phyloP scores from a whole-genome alignment of 1,140 invertebrate genomes.

The Aphelenchoides avenae region DNA sequence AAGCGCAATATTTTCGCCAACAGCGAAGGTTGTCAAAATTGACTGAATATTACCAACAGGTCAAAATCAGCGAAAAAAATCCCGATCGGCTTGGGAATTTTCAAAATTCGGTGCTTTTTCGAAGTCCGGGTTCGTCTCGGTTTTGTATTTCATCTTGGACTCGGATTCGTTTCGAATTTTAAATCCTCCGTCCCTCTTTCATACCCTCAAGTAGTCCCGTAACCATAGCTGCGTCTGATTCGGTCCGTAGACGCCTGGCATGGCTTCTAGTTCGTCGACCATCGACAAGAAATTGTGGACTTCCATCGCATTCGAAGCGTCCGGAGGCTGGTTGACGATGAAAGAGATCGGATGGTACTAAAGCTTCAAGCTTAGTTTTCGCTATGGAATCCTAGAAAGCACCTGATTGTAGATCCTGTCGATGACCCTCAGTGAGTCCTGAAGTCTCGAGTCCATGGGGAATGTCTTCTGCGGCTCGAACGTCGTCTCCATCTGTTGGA shows the following conservation, averaged over 20 bases:
- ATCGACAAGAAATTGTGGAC: slow-evolving; percentile 27
- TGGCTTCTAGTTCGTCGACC: slow-evolving; percentile 31
- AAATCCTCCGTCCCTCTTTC: too few relatives aligned
- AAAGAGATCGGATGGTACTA: slow-evolving; percentile 50
- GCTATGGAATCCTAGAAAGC: neutral
- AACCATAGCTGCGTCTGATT: slow-evolving; percentile 27
- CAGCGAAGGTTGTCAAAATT: too few relatives aligned
- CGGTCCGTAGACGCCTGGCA: slow-evolving; percentile 9
- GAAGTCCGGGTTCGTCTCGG: slow-evolving; percentile 1
- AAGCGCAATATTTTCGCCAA: too few relatives aligned
- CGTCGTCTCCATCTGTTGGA: slow-evolving; percentile 36
- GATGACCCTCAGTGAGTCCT: slow-evolving; percentile 26
- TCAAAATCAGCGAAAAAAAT: neutral
- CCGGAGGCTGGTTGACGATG: slow-evolving; percentile 39
- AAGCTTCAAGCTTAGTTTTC: neutral
- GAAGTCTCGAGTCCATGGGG: slow-evolving; percentile 32
- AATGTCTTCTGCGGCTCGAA: slow-evolving; percentile 53
- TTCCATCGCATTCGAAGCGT: slow-evolving; percentile 24
- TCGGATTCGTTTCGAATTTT: neutral
- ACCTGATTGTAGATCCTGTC: slow-evolving; percentile 31
- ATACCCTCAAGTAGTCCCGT: slow-evolving; percentile 20
- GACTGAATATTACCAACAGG: neutral
- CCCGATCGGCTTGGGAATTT: neutral
- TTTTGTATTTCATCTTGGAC: slow-evolving; percentile 18
- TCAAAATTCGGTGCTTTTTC: neutral